Percentiles rank a stretch among this genome's conserved stretches.
Conservation (phyloP, 1,140 invertebrate genomes). For the Heliothis subflexa region DNA sequence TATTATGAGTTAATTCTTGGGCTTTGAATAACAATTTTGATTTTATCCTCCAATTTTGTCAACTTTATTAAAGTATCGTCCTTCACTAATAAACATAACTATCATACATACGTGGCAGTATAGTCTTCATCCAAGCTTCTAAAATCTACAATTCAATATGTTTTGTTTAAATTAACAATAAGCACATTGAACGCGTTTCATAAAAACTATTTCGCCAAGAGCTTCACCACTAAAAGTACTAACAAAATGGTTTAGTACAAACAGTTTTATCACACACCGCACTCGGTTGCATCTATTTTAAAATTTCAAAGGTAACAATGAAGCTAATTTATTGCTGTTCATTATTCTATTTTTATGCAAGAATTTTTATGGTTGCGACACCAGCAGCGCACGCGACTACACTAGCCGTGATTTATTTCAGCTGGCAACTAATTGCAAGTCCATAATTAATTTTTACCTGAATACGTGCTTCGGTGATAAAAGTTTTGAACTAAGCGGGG, state of each 20-base stretch:
- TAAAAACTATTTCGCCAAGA: no score
- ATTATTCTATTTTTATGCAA: constrained; percentile 30
- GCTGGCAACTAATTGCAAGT: constrained; percentile 5
- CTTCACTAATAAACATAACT: no score
- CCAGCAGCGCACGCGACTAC: constrained; percentile 4
- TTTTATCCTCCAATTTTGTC: no score
- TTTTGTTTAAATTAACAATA: no score
- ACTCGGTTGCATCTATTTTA: background rate
- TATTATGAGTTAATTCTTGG: no score
- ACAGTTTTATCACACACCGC: background rate
- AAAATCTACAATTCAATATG: no score
- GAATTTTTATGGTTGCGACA: constrained; percentile 17
- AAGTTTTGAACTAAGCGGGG: background rate
- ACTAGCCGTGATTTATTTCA: constrained; percentile 14
- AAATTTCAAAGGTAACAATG: constrained; percentile 4
- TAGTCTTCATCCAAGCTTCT: no score
- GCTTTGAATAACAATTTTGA: no score
- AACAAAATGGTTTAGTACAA: background rate
- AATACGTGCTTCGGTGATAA: background rate
- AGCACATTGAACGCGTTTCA: no score
- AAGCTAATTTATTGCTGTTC: constrained; percentile 1
- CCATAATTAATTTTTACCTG: constrained; percentile 19
- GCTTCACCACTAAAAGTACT: no score
- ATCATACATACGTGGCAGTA: no score
- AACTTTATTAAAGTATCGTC: no score